Evolutionary conservation across 1,140 invertebrate genomes (phyloP).

Genomic region (Parasteatoda tepidariorum): DNA sequence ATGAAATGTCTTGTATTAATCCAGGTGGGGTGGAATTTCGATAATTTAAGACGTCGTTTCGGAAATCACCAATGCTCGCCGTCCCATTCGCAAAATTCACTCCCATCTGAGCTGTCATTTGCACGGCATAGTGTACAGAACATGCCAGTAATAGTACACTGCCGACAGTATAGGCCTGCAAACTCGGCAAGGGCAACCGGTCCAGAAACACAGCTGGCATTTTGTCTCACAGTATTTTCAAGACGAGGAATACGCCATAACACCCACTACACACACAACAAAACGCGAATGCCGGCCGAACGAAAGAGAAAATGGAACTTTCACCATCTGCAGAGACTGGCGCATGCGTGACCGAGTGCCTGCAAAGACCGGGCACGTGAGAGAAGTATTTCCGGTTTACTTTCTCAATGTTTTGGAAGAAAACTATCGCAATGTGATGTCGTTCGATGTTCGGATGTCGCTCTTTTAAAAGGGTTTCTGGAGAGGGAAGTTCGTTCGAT

Average conservation of each 20-base stretch:
- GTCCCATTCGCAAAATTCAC: slow-evolving; percentile 71
- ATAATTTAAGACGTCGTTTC: not conserved
- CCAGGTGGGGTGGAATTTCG: slow-evolving; percentile 23
- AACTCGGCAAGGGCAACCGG: slow-evolving; percentile 83
- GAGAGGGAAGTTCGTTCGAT: no score
- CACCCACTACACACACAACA: no score
- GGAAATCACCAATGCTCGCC: slow-evolving; percentile 63
- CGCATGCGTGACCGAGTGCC: slow-evolving; percentile 5
- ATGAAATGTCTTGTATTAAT: slow-evolving; percentile 20
- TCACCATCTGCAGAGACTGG: slow-evolving; percentile 44
- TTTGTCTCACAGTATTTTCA: slow-evolving; percentile 9
- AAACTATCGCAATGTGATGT: no score
- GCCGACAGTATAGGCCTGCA: slow-evolving; percentile 81
- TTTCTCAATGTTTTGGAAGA: not conserved
- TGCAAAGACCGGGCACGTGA: slow-evolving; percentile 35
- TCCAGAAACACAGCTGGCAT: slow-evolving; percentile 86
- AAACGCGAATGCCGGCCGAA: no score
- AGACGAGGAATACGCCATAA: not conserved
- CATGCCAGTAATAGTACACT: slow-evolving; percentile 80
- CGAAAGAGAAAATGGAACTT: not conserved
- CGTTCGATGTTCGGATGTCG: no score
- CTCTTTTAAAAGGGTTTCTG: no score
- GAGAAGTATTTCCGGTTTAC: slow-evolving; percentile 48
- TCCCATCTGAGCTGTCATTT: slow-evolving; percentile 75
- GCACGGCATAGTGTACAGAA: slow-evolving; percentile 82